Base-by-base conservation (phyloP, 2,888 invertebrate species). In the Apamea epomidion region DNA sequence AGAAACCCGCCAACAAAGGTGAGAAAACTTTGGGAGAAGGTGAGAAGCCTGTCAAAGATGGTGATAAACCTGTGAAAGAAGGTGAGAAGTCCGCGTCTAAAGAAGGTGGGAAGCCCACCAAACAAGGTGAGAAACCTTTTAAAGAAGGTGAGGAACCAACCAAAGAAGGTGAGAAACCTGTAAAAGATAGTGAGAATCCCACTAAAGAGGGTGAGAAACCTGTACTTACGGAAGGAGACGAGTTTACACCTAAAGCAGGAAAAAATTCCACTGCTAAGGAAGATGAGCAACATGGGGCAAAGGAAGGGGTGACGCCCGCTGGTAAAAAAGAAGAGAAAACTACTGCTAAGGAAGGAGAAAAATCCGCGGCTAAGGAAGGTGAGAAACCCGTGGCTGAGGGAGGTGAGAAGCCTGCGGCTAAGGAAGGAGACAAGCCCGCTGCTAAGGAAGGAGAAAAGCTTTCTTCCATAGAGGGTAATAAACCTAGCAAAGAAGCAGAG, bases 401-500 rank as follows among this genome's bases (percentile, higher is more conserved):
- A n/a, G 42, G 0, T 0, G n/a, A 74, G 0, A 51, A 79, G 0
- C 16, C 32, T 2, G 2, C n/a, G 0, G 6, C 16, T 1, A 25
- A 62, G 0, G 25, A 60, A n/a, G 45, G 0, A 0, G 62, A 32
- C 0, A 21, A 69, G 1, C 21, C 32, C 10, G 1, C 10, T 18
- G 0, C 12, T 10, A 54, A 32, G 0, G 21, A 65, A 48, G 21
- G 21, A 6, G 14, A 62, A 0, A 45, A 60, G 8, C 12, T n/a
- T 16, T 2, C 18, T 8, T 1, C 37, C 18, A 67, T 48, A 10
- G 21, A 70, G 21, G 32, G 2, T 6, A 8, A 54, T 0, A 48
- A 48, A 0, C 16, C 64, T 29, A 8, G 3, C 0, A 68, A 81
- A 21, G 62, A 70, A 14, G 88, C 86, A 45, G 82, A 88, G 71